These are phyloP conservation scores for Maccullochella peelii DNA, from an alignment of 2,113 vertebrate genomes.

Conservation along the genomic window DNA sequence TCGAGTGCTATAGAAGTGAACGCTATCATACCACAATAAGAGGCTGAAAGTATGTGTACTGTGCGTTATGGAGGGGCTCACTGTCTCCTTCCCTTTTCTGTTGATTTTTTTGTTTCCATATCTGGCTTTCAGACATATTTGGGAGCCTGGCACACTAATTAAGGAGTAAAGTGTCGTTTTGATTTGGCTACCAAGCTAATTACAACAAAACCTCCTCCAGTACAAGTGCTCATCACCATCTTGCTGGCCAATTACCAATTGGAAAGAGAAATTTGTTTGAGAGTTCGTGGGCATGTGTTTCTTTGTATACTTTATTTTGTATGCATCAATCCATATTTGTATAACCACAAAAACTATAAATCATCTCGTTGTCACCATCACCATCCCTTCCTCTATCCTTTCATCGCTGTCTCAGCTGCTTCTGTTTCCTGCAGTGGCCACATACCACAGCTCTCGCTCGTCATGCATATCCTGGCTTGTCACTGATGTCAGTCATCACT, in stretches of 20 bases:
- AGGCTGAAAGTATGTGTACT: neutral
- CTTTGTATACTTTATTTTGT: conserved; percentile 11
- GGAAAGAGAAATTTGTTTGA: conserved; percentile 23
- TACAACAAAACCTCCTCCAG: conserved; percentile 51
- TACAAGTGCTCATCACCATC: conserved; percentile 35
- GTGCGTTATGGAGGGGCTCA: neutral
- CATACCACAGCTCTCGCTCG: neutral
- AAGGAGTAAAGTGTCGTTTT: conserved; percentile 53
- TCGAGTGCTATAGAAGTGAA: neutral
- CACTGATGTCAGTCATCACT: conserved; percentile 17
- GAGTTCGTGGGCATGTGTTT: neutral
- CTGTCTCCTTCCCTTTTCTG: neutral
- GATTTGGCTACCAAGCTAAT: conserved; percentile 63
- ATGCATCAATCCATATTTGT: conserved; percentile 17
- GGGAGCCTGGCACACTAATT: conserved; percentile 50
- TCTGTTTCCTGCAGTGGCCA: neutral
- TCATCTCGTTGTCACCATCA: neutral
- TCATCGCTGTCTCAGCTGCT: neutral
- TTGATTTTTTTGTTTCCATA: neutral
- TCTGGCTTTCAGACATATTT: conserved; percentile 42
- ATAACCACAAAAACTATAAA: neutral
- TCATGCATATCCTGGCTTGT: neutral
- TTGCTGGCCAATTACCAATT: conserved; percentile 50
- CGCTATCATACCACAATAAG: neutral
- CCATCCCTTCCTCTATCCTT: neutral